A percentile compares a stretch with the other conserved stretches of the same genome.
Conservation (phyloP, 2,113 vertebrate genomes). For the Ictalurus punctatus region DNA sequence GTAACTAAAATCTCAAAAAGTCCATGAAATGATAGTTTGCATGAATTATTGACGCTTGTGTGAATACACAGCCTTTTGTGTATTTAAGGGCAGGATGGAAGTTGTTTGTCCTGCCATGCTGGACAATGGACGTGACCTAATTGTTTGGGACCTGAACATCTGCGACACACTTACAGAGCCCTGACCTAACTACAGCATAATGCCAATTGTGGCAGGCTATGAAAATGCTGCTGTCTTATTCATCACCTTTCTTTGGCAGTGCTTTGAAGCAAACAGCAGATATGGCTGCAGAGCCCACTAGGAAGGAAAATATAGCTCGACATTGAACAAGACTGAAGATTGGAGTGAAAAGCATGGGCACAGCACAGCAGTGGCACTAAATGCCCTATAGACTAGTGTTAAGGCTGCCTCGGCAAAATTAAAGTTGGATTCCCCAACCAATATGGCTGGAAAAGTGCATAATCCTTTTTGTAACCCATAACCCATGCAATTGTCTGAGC, state of each 20-base stretch:
- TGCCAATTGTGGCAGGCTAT: not conserved
- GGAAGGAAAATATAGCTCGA: not conserved
- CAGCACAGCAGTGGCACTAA: not conserved
- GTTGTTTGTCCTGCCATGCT: not conserved
- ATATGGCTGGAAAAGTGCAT: not conserved
- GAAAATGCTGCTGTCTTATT: not conserved
- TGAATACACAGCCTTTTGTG: not conserved
- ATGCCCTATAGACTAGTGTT: not conserved
- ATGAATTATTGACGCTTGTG: not conserved
- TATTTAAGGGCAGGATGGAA: not conserved
- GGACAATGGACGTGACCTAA: not conserved
- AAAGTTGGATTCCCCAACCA: not conserved
- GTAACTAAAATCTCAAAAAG: not conserved
- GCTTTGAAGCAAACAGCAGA: not conserved
- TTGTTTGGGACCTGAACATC: not conserved
- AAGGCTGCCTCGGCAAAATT: not conserved
- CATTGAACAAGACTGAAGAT: not conserved
- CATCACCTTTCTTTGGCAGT: not conserved
- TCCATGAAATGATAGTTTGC: not conserved
- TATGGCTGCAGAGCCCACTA: not conserved
- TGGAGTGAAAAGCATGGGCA: not conserved
- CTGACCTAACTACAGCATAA: not conserved
- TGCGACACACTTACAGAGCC: not conserved
- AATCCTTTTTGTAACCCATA: not conserved
- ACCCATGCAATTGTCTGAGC: not conserved